Base-by-base conservation (phyloP, 2,888 invertebrate genomes). In the Agonopterix arenella region DNA sequence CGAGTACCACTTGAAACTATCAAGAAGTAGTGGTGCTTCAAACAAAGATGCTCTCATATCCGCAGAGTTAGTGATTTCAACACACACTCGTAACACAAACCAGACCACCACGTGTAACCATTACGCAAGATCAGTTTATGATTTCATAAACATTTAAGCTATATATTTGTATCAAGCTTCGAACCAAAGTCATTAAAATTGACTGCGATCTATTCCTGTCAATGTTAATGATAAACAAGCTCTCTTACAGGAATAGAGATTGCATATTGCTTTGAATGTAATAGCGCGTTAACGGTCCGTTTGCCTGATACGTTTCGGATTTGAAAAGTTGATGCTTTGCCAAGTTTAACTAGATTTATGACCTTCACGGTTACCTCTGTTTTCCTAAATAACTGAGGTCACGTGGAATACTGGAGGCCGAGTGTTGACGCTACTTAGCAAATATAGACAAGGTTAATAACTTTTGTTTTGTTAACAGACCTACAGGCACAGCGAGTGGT, bases 401-500 rank as follows among this genome's bases (percentile, higher is more conserved):
- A 61, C 55, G 56, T 55, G 55, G 61, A 61, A 59, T 57, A 55
- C 64, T 60, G 56, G 76, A 75, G 71, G 71, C 75, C 76, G 66
- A 64, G 62, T 56, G 68, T 61, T 63, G 64, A 66, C 62, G 28
- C 0, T 28, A 28, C 28, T 28, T 28, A 28, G 28, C 28, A 28
- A 28, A 28, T 28, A 51, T 53, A 18, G 18, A 18, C 18, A 18
- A 47, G 11, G 42, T n/a, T 42, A 42, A 8, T 42, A 11, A 43
- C 11, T 43, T 9, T n/a, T 11, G 43, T 43, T 59, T 72, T 68
- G 52, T 68, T 68, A 61, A 28, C 80, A 96, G 96, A 94, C 95
- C 49, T 96, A 96, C 92, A 93, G 92, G 80, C 96, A 96, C 80
- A 79, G 94, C 4, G 95, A 96, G 72, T 97, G 93, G 93, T 91